A percentile compares a stretch with the other conserved stretches of the same genome.
Conservation (phyloP, 2,888 invertebrate genomes). For the Drosophila diplacantha region DNA sequence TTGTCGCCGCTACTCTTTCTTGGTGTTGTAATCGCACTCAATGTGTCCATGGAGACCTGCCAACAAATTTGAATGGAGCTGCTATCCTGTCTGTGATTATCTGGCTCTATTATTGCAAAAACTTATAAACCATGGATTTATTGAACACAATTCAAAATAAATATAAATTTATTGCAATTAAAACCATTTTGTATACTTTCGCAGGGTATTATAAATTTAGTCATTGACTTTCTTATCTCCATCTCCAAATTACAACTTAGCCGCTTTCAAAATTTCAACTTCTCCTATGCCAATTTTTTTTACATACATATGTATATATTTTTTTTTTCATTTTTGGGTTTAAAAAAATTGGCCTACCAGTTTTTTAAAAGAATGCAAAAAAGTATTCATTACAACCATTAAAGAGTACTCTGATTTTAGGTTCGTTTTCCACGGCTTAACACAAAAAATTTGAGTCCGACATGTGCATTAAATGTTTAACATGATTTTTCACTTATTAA, state of each 20-base stretch:
- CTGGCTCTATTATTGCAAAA: conserved; percentile 6
- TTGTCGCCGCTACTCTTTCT: conserved; percentile 5
- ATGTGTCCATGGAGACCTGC: conserved; percentile 71
- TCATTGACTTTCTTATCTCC: not conserved
- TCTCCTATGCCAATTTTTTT: not conserved
- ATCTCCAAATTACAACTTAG: too few species aligned
- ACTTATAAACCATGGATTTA: not conserved
- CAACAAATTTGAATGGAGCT: conserved; percentile 42
- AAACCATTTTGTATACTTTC: too few species aligned
- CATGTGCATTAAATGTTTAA: conserved; percentile 70
- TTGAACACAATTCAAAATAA: too few species aligned
- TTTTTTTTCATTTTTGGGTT: too few species aligned
- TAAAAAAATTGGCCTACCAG: too few species aligned
- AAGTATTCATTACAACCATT: not conserved
- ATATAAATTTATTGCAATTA: too few species aligned
- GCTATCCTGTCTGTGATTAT: conserved; percentile 33
- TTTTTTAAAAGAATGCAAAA: too few species aligned
- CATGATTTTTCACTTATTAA: conserved; percentile 72
- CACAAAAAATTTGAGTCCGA: conserved; percentile 22
- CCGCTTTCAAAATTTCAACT: too few species aligned
- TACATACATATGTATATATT: too few species aligned
- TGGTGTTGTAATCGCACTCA: conserved; percentile 32
- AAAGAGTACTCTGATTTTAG: not conserved
- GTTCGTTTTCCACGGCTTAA: not conserved
- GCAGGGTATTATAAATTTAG: too few species aligned